Evolutionary conservation across 2,113 vertebrate genomes (phyloP).

Genomic region (Pachypanchax playfairii): DNA sequence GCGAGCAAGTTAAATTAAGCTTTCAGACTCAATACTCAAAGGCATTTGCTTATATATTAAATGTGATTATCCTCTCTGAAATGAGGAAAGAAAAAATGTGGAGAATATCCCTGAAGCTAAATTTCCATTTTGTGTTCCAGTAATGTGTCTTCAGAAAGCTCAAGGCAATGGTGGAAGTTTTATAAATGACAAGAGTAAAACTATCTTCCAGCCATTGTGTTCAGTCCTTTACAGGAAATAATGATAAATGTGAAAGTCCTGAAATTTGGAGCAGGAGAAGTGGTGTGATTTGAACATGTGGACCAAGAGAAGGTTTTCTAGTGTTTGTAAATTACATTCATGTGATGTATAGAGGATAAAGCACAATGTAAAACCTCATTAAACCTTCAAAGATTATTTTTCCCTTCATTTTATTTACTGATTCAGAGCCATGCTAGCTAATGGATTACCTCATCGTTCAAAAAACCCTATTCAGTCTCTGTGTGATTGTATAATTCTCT

Average conservation of each 20-base stretch:
- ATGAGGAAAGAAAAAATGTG: slow-evolving; percentile 36
- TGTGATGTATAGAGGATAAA: slow-evolving; percentile 32
- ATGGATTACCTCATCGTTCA: slow-evolving; percentile 77
- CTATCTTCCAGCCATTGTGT: slow-evolving; percentile 41
- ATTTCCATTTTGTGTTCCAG: slow-evolving; percentile 43
- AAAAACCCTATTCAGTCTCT: slow-evolving; percentile 65
- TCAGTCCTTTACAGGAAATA: slow-evolving; percentile 42
- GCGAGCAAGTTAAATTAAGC: slow-evolving; percentile 14
- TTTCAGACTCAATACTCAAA: slow-evolving; percentile 18
- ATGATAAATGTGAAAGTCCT: slow-evolving; percentile 63
- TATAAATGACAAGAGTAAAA: slow-evolving; percentile 47
- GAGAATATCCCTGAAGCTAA: slow-evolving; percentile 50
- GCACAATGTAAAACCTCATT: slow-evolving; percentile 49
- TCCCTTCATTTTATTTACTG: slow-evolving; percentile 43
- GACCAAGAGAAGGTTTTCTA: slow-evolving; percentile 26
- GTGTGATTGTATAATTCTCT: slow-evolving; percentile 74
- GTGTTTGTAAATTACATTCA: slow-evolving; percentile 50
- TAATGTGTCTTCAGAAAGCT: slow-evolving; percentile 47
- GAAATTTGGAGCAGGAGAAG: slow-evolving; percentile 29
- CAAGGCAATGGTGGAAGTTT: slow-evolving; percentile 37
- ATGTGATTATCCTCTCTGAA: slow-evolving; percentile 39
- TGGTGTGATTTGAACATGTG: slow-evolving; percentile 38
- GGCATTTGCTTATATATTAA: slow-evolving; percentile 28
- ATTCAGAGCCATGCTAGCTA: slow-evolving; percentile 70
- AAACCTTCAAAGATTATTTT: slow-evolving; percentile 40